A percentile compares a stretch with the other conserved stretches of the same genome.
phyloP scores from a whole-genome alignment of 2,888 invertebrate species.

The Sericinus montela region DNA sequence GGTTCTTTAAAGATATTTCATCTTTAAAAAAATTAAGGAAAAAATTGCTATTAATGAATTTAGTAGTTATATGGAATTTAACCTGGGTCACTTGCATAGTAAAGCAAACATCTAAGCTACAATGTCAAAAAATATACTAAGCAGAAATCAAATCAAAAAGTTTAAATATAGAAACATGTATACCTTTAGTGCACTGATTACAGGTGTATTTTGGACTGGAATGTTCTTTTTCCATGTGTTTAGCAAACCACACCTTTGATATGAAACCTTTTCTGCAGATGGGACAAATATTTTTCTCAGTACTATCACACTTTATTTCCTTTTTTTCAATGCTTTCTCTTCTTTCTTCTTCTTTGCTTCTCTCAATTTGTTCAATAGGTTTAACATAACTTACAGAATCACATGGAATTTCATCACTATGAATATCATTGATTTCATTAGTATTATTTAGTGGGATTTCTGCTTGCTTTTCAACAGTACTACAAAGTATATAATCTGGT shows the following conservation, averaged over 20 bases:
- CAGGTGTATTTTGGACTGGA: conserved; percentile 46
- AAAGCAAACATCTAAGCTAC: too few species aligned
- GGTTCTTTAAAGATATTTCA: too few species aligned
- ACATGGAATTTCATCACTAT: conserved; percentile 9
- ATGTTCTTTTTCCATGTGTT: conserved; percentile 59
- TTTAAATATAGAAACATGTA: too few species aligned
- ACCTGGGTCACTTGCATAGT: too few species aligned
- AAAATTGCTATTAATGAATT: too few species aligned
- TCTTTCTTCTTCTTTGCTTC: neutral
- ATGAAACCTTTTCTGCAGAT: conserved; percentile 51
- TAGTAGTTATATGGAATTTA: too few species aligned
- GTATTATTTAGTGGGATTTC: conserved; percentile 18
- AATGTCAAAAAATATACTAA: too few species aligned
- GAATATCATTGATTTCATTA: conserved; percentile 6
- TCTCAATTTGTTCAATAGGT: neutral
- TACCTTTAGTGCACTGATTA: conserved; percentile 53
- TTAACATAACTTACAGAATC: neutral
- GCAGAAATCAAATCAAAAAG: too few species aligned
- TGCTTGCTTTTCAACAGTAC: conserved; percentile 32
- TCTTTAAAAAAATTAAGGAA: too few species aligned
- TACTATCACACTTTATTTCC: conserved; percentile 15
- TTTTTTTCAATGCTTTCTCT: conserved; percentile 1
- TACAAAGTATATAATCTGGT: conserved; percentile 50
- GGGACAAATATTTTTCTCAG: conserved; percentile 44
- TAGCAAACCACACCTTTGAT: conserved; percentile 57